These are phyloP conservation scores for Hydractinia symbiolongicarpus DNA, from an alignment of 30 jellyfish, hydroid and myxozoan genomes.

Conservation along the genomic window DNA sequence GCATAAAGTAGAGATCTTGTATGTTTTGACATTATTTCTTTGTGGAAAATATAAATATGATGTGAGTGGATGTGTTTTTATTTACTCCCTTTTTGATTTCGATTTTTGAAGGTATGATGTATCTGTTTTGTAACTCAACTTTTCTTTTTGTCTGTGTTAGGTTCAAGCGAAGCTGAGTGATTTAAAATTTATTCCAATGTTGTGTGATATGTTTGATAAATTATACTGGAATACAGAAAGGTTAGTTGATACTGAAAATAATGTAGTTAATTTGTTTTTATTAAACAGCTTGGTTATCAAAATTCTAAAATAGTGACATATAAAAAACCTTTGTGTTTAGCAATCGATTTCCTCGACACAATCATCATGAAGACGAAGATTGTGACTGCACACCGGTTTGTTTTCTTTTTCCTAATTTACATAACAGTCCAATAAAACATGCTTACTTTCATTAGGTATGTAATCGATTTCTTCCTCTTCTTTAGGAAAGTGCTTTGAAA, in stretches of 20 bases:
- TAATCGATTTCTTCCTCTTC: conserved; percentile 1
- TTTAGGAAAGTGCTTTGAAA: conserved; percentile 88
- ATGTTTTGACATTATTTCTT: conserved; percentile 68
- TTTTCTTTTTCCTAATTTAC: background rate
- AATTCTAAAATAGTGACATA: no score
- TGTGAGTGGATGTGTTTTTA: conserved; percentile 23
- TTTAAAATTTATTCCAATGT: conserved; percentile 63
- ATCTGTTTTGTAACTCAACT: background rate
- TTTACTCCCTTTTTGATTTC: background rate
- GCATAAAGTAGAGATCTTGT: conserved; percentile 85
- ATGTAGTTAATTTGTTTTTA: background rate
- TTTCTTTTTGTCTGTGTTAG: conserved; percentile 24
- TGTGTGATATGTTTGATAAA: conserved; percentile 78
- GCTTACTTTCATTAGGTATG: background rate
- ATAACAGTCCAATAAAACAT: background rate
- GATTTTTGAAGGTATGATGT: background rate
- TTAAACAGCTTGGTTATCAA: background rate
- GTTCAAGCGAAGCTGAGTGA: conserved; percentile 78
- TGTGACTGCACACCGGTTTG: conserved; percentile 99
- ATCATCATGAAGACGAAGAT: conserved; percentile 83
- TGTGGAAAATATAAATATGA: conserved; percentile 75
- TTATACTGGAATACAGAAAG: conserved; percentile 75
- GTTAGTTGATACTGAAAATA: conserved; percentile 7
- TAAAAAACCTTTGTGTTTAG: conserved; percentile 2
- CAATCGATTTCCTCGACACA: conserved; percentile 80